Conservation (phyloP, 2,113 vertebrate genomes). For the Vulpes ferrilata region DNA sequence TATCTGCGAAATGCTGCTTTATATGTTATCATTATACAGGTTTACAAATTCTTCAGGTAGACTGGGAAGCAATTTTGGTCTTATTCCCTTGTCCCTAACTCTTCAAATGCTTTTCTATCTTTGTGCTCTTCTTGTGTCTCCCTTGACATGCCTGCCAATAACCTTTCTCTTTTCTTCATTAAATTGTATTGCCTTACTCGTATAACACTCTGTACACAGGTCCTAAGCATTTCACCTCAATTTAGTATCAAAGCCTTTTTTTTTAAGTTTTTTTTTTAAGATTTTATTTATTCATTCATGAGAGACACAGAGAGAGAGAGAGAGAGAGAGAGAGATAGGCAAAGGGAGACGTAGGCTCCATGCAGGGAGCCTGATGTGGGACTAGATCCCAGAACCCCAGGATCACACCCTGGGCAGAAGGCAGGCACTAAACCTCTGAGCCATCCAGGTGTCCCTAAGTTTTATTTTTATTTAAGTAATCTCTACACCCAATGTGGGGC, state of each 20-base stretch:
- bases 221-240: not conserved
- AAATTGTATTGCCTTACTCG: constrained; percentile 14
- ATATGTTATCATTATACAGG: not conserved
- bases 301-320: no score
- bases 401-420: no score
- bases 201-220: not conserved
- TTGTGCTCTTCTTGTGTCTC: not conserved
- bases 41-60: constrained; percentile 37
- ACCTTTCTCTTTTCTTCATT: constrained; percentile 1
- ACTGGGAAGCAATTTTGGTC: not conserved
- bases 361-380: no score
- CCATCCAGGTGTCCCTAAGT: not conserved
- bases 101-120: constrained; percentile 23
- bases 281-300: no score
- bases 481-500: not conserved
- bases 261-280: not conserved
- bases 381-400: no score
- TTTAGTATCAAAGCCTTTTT: constrained; percentile 19
- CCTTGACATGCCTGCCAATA: not conserved
- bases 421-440: no score
- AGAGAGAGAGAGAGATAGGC: no score
- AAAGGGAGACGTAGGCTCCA: no score
- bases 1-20: constrained; percentile 38
- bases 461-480: not conserved
- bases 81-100: constrained; percentile 36